phyloP scores from a whole-genome alignment of 30 jellyfish, hydroid and myxozoan genomes.

The Cassiopea xamachana region DNA sequence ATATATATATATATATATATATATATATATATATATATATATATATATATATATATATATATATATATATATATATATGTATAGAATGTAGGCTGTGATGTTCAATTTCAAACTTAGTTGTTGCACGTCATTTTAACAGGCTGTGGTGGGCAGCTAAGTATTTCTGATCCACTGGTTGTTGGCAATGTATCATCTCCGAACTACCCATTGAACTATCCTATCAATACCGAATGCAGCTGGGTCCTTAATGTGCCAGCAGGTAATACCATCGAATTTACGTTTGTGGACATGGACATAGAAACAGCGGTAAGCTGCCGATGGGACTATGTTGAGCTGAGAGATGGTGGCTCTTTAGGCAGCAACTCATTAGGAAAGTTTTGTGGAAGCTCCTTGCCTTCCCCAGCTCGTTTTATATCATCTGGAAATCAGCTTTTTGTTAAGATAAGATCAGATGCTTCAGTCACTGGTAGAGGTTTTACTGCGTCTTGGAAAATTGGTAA shows the following conservation, averaged over 20 bases:
- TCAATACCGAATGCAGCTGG: conserved; percentile 60
- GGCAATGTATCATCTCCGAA: conserved; percentile 73
- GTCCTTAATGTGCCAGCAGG: conserved; percentile 75
- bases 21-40: too few relatives aligned
- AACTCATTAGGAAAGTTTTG: conserved; percentile 50
- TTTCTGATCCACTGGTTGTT: conserved; percentile 39
- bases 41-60: too few relatives aligned
- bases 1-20: too few relatives aligned
- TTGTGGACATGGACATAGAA: conserved; percentile 74
- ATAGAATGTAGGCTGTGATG: not conserved
- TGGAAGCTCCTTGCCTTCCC: conserved; percentile 53
- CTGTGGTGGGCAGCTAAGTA: conserved; percentile 67
- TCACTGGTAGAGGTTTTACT: conserved; percentile 74
- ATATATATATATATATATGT: too few relatives aligned
- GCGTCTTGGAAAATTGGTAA: conserved; percentile 83
- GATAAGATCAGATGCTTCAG: conserved; percentile 60
- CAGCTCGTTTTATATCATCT: conserved; percentile 50
- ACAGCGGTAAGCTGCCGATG: conserved; percentile 37
- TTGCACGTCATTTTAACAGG: conserved; percentile 16
- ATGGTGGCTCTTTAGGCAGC: conserved; percentile 70
- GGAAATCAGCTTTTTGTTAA: conserved; percentile 73
- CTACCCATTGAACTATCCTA: conserved; percentile 67
- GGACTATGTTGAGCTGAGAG: conserved; percentile 73
- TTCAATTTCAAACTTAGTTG: not conserved
- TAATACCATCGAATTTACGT: conserved; percentile 51